phyloP scores from a whole-genome alignment of 2,797 vertebrate species.

The Rhinogobio ventralis region DNA sequence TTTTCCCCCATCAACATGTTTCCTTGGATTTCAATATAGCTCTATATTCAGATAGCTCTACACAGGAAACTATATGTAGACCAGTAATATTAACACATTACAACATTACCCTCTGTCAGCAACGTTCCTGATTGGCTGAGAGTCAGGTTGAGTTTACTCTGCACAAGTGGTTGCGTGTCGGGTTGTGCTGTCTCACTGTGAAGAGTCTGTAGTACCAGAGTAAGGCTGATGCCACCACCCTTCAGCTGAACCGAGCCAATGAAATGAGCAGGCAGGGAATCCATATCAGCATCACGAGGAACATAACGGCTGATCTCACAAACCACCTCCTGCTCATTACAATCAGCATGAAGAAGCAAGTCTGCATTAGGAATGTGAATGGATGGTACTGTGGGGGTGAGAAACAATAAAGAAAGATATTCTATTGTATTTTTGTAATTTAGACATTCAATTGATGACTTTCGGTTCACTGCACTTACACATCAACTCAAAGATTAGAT shows the following conservation, averaged over 20 bases:
- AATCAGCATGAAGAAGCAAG: constrained; percentile 82
- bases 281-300: constrained; percentile 63
- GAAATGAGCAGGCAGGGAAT: constrained; percentile 68
- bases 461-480: constrained; percentile 62
- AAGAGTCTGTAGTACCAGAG: constrained; percentile 77
- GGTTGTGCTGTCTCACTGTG: constrained; percentile 50
- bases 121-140: constrained; percentile 77
- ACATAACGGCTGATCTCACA: constrained; percentile 81
- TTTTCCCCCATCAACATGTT: too few relatives aligned
- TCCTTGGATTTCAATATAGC: too few relatives aligned
- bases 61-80: not conserved
- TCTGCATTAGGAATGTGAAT: constrained; percentile 77
- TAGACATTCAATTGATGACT: not conserved
- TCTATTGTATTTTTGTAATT: not conserved
- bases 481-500: constrained; percentile 75
- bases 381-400: constrained; percentile 70
- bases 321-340: constrained; percentile 79
- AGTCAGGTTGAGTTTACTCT: constrained; percentile 76
- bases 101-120: constrained; percentile 74
- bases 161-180: constrained; percentile 59
- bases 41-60: too few relatives aligned
- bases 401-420: not conserved
- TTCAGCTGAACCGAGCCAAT: constrained; percentile 78
- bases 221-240: constrained; percentile 72
- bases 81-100: not conserved